These are phyloP conservation scores for Pristis pectinata DNA, from an alignment of 2,797 vertebrate species.

Conservation along the genomic window DNA sequence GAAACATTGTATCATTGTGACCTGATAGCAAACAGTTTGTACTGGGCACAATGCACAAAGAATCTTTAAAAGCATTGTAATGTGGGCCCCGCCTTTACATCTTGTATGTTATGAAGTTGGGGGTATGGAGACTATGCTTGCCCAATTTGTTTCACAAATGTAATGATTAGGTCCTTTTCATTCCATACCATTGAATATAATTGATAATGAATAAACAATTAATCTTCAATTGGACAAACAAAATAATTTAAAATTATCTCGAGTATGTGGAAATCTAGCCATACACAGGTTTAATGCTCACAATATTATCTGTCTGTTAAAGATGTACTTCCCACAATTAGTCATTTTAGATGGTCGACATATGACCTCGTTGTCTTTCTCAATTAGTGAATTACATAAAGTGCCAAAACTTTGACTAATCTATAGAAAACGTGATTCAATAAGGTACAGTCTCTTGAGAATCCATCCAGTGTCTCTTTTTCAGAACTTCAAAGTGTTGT, in stretches of 20 bases:
- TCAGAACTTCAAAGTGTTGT: not conserved
- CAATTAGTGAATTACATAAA: not conserved
- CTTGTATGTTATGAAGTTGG: not conserved
- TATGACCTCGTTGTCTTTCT: not conserved
- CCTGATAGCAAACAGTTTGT: conserved; percentile 28
- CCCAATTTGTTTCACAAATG: not conserved
- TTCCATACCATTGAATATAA: not conserved
- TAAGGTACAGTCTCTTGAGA: not conserved
- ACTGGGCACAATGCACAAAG: not conserved
- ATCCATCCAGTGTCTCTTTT: not conserved
- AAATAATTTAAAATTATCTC: not conserved
- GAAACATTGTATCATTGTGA: conserved; percentile 21
- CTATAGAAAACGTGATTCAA: not conserved
- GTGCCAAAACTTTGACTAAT: not conserved
- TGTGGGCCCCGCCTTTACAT: not conserved
- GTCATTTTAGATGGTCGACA: not conserved
- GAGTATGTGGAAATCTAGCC: not conserved
- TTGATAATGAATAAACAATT: not conserved
- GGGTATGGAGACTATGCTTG: not conserved
- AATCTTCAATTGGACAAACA: not conserved
- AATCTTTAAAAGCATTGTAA: not conserved
- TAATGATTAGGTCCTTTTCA: not conserved
- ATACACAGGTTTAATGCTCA: not conserved
- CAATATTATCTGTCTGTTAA: not conserved
- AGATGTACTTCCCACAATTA: not conserved